Evolutionary conservation across 2,113 vertebrate species (phyloP).

Genomic region (Hepsetus odoe): DNA sequence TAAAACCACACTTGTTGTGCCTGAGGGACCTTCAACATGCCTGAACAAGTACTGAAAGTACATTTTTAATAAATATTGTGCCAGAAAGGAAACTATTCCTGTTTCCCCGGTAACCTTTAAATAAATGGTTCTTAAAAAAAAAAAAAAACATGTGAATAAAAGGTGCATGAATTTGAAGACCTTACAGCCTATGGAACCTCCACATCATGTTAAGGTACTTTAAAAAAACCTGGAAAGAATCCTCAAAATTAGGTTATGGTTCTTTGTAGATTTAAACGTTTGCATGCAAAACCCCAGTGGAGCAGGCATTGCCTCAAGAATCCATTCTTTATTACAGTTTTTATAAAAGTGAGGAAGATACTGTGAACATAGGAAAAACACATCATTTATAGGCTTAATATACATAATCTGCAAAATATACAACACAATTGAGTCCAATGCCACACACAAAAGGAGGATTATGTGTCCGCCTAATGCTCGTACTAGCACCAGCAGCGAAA

Average conservation of each 20-base stretch:
- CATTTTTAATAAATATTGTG: too few species aligned
- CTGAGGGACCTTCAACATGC: neutral
- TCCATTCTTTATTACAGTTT: neutral
- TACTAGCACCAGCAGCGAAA: slow-evolving; percentile 37
- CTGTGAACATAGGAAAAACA: neutral
- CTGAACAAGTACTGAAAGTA: neutral
- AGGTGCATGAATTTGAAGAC: too few species aligned
- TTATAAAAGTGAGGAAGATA: neutral
- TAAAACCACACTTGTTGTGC: slow-evolving; percentile 4
- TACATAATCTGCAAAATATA: neutral
- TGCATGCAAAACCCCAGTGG: neutral
- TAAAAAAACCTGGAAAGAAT: too few species aligned
- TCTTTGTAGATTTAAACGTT: neutral
- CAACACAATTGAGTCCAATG: slow-evolving; percentile 35
- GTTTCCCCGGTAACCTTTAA: too few species aligned
- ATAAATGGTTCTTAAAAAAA: too few species aligned
- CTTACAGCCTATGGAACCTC: too few species aligned
- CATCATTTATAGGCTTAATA: slow-evolving; percentile 1
- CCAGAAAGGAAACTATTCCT: too few species aligned
- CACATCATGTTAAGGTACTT: too few species aligned
- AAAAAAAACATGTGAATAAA: too few species aligned
- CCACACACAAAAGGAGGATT: neutral
- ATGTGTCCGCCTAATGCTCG: slow-evolving; percentile 27
- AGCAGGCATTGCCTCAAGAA: neutral
- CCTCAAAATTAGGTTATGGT: too few species aligned